A percentile compares a stretch with the other conserved stretches of the same genome.
phyloP scores from a whole-genome alignment of 2,888 invertebrate species.

The Hanleya hanleyi region DNA sequence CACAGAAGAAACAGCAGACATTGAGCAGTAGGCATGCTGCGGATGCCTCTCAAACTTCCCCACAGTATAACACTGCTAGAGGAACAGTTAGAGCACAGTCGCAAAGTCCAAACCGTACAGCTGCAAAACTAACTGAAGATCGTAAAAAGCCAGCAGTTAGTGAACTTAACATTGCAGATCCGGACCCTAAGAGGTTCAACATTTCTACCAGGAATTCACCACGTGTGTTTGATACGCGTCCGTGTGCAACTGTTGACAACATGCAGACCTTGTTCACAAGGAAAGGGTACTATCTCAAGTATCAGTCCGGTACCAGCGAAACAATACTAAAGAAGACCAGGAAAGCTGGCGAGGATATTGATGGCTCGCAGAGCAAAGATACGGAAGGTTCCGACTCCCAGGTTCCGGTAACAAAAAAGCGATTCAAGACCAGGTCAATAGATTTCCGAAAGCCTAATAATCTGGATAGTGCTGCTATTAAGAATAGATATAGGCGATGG shows the following conservation, averaged over 20 bases:
- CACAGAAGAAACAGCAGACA: constrained; percentile 47
- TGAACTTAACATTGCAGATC: background rate
- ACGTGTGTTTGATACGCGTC: constrained; percentile 42
- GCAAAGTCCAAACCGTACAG: background rate
- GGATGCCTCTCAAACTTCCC: background rate
- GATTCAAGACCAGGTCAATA: too few species aligned
- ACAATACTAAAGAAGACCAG: too few species aligned
- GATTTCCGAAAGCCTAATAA: too few species aligned
- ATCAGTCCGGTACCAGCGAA: too few species aligned
- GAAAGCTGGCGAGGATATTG: too few species aligned
- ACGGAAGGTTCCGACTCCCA: too few species aligned
- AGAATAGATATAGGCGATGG: too few species aligned
- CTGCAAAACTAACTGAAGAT: constrained; percentile 3
- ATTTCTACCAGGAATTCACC: constrained; percentile 52
- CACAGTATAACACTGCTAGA: constrained; percentile 9
- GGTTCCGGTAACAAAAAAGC: too few species aligned
- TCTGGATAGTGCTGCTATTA: too few species aligned
- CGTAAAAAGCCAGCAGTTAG: constrained; percentile 14
- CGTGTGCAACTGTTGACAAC: constrained; percentile 28
- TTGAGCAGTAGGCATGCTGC: background rate
- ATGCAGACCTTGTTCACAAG: constrained; percentile 31
- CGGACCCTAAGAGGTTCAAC: constrained; percentile 29
- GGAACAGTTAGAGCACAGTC: constrained; percentile 6
- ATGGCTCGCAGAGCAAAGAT: too few species aligned
- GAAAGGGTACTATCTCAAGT: constrained; percentile 33